Conservation (phyloP, 2,113 vertebrate genomes). For the Conger conger region DNA sequence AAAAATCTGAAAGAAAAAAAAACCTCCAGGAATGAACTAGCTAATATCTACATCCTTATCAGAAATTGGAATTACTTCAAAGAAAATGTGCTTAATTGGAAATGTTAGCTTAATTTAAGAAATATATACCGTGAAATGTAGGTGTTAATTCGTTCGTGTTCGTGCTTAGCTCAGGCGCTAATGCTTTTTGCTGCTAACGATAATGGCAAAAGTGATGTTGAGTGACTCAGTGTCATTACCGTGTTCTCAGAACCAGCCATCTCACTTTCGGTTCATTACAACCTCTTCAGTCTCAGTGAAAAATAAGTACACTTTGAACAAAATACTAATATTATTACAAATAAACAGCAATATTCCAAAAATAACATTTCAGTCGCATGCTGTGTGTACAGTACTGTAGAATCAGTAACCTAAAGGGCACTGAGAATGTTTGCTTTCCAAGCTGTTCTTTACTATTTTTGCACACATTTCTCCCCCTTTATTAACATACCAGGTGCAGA, state of each 20-base stretch:
- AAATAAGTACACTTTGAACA: too few relatives aligned
- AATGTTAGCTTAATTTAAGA: background rate
- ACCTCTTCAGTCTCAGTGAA: too few relatives aligned
- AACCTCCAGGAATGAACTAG: background rate
- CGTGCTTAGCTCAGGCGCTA: background rate
- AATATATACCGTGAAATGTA: background rate
- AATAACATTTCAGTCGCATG: too few relatives aligned
- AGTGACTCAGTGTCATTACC: too few relatives aligned
- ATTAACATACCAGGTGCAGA: background rate
- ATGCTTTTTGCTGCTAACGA: too few relatives aligned
- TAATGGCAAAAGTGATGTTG: too few relatives aligned
- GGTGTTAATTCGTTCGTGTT: background rate
- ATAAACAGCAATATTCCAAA: too few relatives aligned
- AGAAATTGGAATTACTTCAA: background rate
- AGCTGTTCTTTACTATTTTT: background rate
- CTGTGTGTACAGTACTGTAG: too few relatives aligned
- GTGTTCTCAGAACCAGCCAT: too few relatives aligned
- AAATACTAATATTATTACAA: too few relatives aligned
- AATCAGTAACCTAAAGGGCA: too few relatives aligned
- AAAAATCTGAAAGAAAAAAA: background rate
- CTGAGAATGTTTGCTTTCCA: background rate
- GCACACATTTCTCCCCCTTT: background rate
- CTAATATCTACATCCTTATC: background rate
- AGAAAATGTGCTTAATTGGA: background rate
- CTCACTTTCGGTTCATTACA: too few relatives aligned